Base-by-base conservation (phyloP, 2,113 vertebrate genomes). In the Falcunculus frontatus region DNA sequence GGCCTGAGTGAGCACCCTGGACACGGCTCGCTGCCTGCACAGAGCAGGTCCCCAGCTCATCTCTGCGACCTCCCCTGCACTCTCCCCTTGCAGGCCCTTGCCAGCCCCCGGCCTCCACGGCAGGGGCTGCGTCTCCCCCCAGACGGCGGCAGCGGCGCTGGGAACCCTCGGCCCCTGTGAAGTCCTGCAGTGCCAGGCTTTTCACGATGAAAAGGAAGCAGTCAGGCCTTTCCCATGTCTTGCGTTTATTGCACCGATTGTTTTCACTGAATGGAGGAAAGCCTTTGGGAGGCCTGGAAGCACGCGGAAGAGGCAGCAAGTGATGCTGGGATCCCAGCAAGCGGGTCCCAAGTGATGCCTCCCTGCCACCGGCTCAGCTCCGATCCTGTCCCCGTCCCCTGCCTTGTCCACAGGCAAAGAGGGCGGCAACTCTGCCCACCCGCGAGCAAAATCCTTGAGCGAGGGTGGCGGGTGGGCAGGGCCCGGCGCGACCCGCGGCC, bases 131-230 rank as follows among this genome's bases (percentile, higher is more conserved):
- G 2, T 68, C 4, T 7, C 27, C 14, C 32, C 50, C 3, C 4
- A 12, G n/a, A 33, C 0, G 1, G 56, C 6, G 6, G 53, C 20
- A 6, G n/a, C 1, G 2, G n/a, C 1, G 2, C 4, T 32, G 13
- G 46, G 50, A 88, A 22, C 32, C 3, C 44, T 23, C 1, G 3
- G 57, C 10, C 63, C 35, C 76, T 33, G 35, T 21, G 14, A 88
- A 69, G 83, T 90, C 78, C 72, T 90, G 73, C 52, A 41, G 64
- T 13, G 2, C 68, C 92, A 90, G 59, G 52, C 39, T 69, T 76
- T 76, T 59, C 27, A 20, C 16, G 69, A 75, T 42, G 79, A 67
- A 89, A 95, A 96, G 79, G 92, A 95, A 92, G 84, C 52, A 67
- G 85, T 56, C 60, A 75, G 92, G 88, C 85, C 1, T 0, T 86